Evolutionary conservation across 2,797 vertebrate genomes (phyloP).

Genomic region (Poecilia velifera): DNA sequence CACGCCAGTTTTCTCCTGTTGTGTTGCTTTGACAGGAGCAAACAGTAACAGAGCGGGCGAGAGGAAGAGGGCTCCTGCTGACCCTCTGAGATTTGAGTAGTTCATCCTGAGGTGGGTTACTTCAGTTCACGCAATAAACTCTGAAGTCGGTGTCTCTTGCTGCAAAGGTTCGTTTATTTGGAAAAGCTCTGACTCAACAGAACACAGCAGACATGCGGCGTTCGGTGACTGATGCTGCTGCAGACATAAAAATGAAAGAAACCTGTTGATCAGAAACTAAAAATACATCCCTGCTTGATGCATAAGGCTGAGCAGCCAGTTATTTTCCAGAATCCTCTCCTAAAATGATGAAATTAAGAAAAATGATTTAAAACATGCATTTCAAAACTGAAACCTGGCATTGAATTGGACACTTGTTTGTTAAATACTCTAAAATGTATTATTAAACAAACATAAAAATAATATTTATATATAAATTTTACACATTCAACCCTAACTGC

Average conservation of each 20-base stretch:
- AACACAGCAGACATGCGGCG: conserved; percentile 12
- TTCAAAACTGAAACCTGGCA: not conserved
- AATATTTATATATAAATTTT: not conserved
- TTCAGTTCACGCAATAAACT: conserved; percentile 30
- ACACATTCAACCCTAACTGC: not conserved
- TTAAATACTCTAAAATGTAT: not conserved
- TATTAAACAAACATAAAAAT: not conserved
- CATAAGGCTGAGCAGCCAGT: not conserved
- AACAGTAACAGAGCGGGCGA: conserved; percentile 29
- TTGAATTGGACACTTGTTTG: not conserved
- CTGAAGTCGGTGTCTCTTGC: conserved; percentile 28
- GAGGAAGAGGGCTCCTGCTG: not conserved
- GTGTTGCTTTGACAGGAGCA: conserved; percentile 31
- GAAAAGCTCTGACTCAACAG: conserved; percentile 35
- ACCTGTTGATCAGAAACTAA: conserved; percentile 32
- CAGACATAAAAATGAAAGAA: conserved; percentile 9
- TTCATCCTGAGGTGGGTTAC: conserved; percentile 11
- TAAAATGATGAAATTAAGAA: not conserved
- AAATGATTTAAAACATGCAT: not conserved
- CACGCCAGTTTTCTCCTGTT: conserved; percentile 15
- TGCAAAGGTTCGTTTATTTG: conserved; percentile 25
- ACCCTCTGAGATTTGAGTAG: conserved; percentile 23
- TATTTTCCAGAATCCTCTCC: not conserved
- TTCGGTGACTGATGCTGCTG: not conserved
- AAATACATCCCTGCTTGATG: not conserved